Base-by-base conservation (phyloP, 2,113 vertebrate species). In the Hyperopisus bebe region DNA sequence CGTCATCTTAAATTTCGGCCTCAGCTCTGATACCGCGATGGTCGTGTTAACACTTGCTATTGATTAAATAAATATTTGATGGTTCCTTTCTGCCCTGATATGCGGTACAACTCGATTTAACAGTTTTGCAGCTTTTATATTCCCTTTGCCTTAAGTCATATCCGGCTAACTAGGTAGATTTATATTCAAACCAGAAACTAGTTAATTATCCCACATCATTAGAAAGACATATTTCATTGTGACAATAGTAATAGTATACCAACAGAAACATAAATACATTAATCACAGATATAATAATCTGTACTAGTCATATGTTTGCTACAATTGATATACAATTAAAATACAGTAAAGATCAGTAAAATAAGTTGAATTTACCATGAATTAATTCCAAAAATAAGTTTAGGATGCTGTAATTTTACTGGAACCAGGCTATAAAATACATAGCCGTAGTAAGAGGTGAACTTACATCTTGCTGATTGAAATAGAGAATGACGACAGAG, bases 21-120 rank as follows among this genome's bases (percentile, higher is more conserved):
- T 80, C 74, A 42, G 39, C 74, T 80, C 74, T 80, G 15, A 80
- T 42, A 19, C 74, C 74, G 31, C 35, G 74, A 80, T 80, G 74
- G 83, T 24, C 44, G 24, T n/a, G 42, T 47, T 48, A 86, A 86
- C 46, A 86, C 44, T 48, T 44, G 21, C 42, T 27, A 86, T 86
- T 47, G 47, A 86, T 86, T 86, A 48, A n/a, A 48, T 47, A 86
- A 27, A 86, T 86, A 50, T 47, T 50, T 86, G 46, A 48, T 86
- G 46, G 44, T 86, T 86, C 83, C 47, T 47, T 50, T 47, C 83
- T n/a, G 24, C 42, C 8, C 83, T 27, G 83, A 86, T 50, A 86
- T 86, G 83, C 44, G 10, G 47, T 50, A 86, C 47, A 47, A 48
- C 44, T 48, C 44, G 50, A 87, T 53, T 53, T 19, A 87, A 87